phyloP scores from a whole-genome alignment of 92 coral and sea anemone genomes.

The Actinostola sp. region DNA sequence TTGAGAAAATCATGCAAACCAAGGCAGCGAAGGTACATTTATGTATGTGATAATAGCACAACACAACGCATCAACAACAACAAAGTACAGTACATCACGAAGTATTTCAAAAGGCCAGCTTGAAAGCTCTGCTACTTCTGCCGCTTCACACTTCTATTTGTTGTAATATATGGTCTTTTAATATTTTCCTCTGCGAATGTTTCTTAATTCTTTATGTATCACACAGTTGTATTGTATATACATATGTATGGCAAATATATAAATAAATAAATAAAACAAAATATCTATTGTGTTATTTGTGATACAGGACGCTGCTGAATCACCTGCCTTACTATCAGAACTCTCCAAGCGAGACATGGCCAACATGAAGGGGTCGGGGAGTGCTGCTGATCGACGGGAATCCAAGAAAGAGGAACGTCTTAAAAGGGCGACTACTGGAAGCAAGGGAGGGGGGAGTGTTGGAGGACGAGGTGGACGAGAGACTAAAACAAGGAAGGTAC shows the following conservation, averaged over 20 bases:
- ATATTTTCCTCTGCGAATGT: too few species aligned
- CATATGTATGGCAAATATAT: too few species aligned
- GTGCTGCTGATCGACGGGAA: conserved; percentile 74
- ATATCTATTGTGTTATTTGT: neutral
- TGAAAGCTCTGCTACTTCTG: too few species aligned
- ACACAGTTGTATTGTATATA: too few species aligned
- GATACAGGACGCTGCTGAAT: conserved; percentile 81
- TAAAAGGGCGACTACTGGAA: conserved; percentile 77
- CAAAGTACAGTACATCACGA: too few species aligned
- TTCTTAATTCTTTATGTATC: too few species aligned
- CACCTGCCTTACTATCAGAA: conserved; percentile 88
- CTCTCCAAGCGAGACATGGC: conserved; percentile 92
- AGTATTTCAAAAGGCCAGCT: too few species aligned
- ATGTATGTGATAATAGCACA: neutral
- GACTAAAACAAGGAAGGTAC: conserved; percentile 90
- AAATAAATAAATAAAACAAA: too few species aligned
- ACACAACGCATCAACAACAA: too few species aligned
- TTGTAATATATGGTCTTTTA: too few species aligned
- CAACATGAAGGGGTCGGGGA: conserved; percentile 70
- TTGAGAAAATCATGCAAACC: conserved; percentile 87
- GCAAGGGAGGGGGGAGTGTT: conserved; percentile 82
- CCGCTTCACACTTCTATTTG: too few species aligned
- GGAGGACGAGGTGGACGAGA: conserved; percentile 97
- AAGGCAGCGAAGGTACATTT: conserved; percentile 81
- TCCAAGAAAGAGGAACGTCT: conserved; percentile 85